phyloP scores from a whole-genome alignment of 2,888 invertebrate species.

The Aporophyla nigra region DNA sequence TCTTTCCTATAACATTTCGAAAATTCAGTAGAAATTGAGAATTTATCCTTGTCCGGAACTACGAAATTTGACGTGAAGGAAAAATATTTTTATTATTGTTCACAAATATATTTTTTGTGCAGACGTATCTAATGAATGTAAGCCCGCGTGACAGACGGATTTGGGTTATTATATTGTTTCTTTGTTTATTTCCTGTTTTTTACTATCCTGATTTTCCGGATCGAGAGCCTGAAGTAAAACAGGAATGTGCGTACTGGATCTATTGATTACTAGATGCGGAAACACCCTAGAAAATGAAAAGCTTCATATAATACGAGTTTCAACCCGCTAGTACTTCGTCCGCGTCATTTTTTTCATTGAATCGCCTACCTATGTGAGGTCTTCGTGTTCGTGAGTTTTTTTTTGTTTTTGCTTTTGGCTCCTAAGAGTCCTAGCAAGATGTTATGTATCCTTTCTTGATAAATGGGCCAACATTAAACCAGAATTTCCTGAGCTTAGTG shows the following conservation, averaged over 20 bases:
- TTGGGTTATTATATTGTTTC: background rate
- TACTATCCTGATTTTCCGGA: background rate
- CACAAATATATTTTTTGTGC: background rate
- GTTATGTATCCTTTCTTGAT: too few species aligned
- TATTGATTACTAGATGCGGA: background rate
- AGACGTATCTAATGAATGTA: background rate
- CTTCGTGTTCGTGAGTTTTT: too few species aligned
- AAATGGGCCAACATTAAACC: too few species aligned
- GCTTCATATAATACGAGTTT: background rate
- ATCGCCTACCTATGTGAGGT: too few species aligned
- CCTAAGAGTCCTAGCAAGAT: too few species aligned
- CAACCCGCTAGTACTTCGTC: too few species aligned
- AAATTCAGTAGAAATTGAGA: background rate
- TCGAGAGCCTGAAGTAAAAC: background rate
- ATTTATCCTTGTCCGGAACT: constrained; percentile 13
- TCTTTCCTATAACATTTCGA: background rate
- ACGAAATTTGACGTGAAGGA: background rate
- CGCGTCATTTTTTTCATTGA: too few species aligned
- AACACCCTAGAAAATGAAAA: background rate
- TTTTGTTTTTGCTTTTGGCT: too few species aligned
- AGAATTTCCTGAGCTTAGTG: too few species aligned
- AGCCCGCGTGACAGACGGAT: background rate
- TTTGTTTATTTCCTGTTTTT: constrained; percentile 7
- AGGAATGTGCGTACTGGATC: background rate
- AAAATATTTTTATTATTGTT: background rate